Evolutionary conservation across 2,888 invertebrate species (phyloP), one percentile per base, ranked within the genome.

Genomic region (Cantharis rufa): DNA sequence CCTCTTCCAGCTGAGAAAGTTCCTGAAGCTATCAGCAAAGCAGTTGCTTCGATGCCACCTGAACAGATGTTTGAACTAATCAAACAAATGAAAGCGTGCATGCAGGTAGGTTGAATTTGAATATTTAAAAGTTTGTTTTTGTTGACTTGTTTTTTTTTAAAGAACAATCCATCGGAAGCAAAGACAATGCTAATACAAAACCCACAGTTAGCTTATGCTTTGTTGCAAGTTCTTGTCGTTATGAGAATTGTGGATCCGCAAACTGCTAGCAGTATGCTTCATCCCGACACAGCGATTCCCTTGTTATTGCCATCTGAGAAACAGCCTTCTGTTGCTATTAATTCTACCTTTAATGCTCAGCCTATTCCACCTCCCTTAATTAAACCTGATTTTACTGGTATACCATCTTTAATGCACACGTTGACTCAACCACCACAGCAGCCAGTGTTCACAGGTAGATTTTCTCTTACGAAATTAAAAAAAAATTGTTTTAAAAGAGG

Each of bases 41-140:
- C 98, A 2, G 98, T 99, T 0, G 98, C 99, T 0, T 98, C 98
- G 13, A 89, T 99, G 71, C 99, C 99, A 0, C 99, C 99, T 0
- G 99, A 99, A 86, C 98, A 99, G 88, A 99, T 99, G 99, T 99
- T 98, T 90, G 99, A 99, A 85, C 90, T 99, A 2, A 99, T 99
- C 98, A 98, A 98, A 85, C 99, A 99, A 88, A 99, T 99, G 98
- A 99, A 99, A 87, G 91, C 95, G 5, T 96, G 96, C 82, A 93
- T 95, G 79, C 96, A 96, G 88, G 96, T 94, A 48, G n/a, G 9
- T 88, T 78, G n/a, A 4, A 2, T 32, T 62, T 2, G 1, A 21
- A 27, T 68, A 32, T 21, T n/a, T 48, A 2, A 48, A n/a, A 13
- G 7, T 48, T n/a, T 62, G 10, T 32, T 28, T 15, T 62, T 62